phyloP scores from a whole-genome alignment of 2,113 vertebrate species.

The Sphaerodactylus townsendi region DNA sequence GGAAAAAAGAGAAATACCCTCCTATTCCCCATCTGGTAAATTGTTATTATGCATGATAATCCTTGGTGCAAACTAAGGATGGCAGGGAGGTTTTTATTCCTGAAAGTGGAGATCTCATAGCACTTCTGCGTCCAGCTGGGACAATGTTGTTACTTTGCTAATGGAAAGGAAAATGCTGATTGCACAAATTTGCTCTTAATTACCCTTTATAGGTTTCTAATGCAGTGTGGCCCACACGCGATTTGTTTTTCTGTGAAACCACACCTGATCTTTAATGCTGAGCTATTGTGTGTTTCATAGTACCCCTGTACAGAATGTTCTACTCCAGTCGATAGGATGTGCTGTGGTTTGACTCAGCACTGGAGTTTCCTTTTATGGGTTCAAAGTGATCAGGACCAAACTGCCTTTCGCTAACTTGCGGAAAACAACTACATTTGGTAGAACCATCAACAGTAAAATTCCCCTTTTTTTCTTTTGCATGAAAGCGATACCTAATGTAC shows the following conservation, averaged over 20 bases:
- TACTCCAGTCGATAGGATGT: no score
- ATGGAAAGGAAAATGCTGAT: not conserved
- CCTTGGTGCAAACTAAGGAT: not conserved
- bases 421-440: no score
- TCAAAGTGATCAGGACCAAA: no score
- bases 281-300: no score
- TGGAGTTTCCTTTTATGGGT: no score
- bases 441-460: no score
- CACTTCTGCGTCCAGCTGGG: not conserved
- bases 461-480: no score
- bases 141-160: not conserved
- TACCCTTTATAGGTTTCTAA: not conserved
- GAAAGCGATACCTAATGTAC: no score
- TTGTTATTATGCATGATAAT: not conserved
- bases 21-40: conserved; percentile 37
- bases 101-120: not conserved
- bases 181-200: not conserved
- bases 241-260: not conserved
- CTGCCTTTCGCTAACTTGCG: no score
- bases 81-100: not conserved
- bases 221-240: not conserved
- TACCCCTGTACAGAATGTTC: no score
- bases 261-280: no score
- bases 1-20: conserved; percentile 4
- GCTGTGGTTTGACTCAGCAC: no score